Percentiles rank a stretch among this genome's conserved stretches.
These are phyloP conservation scores for Torymus aiolomorphi DNA, from an alignment of 2,888 invertebrate genomes.

Conservation along the genomic window DNA sequence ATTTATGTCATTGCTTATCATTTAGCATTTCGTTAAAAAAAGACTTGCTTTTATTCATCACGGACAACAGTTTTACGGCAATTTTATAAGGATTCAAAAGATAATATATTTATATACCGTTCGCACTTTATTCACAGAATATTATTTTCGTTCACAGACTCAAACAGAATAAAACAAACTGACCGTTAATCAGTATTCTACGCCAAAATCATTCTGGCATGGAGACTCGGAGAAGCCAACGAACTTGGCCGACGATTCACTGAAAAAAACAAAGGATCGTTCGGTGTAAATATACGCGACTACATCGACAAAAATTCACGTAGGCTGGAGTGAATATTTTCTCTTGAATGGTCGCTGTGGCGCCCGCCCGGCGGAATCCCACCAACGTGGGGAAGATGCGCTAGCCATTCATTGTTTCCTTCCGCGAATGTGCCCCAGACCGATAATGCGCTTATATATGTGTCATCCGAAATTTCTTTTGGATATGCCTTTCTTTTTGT, in stretches of 20 bases:
- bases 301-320: not conserved
- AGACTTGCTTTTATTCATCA: too few relatives aligned
- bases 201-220: slow-evolving; percentile 5
- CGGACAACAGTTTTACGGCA: too few relatives aligned
- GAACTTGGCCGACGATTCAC: not conserved
- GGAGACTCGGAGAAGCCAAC: not conserved
- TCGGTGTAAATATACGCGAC: too few relatives aligned
- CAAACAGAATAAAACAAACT: not conserved
- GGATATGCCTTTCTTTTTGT: not conserved
- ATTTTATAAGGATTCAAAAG: too few relatives aligned
- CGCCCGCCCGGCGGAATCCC: not conserved
- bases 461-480: slow-evolving; percentile 1
- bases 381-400: not conserved
- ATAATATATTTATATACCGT: too few relatives aligned
- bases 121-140: too few relatives aligned
- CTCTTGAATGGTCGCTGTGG: too few relatives aligned
- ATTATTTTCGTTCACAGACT: too few relatives aligned
- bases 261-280: slow-evolving; percentile 1
- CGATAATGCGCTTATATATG: slow-evolving; percentile 15
- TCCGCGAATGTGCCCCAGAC: slow-evolving; percentile 5
- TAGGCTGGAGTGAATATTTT: not conserved
- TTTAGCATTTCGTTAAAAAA: too few relatives aligned
- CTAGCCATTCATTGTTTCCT: slow-evolving; percentile 7
- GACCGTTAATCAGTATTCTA: slow-evolving; percentile 11
- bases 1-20: too few relatives aligned